These are phyloP conservation scores for Scophthalmus maximus DNA, from an alignment of 2,113 vertebrate species.

Conservation along the genomic window DNA sequence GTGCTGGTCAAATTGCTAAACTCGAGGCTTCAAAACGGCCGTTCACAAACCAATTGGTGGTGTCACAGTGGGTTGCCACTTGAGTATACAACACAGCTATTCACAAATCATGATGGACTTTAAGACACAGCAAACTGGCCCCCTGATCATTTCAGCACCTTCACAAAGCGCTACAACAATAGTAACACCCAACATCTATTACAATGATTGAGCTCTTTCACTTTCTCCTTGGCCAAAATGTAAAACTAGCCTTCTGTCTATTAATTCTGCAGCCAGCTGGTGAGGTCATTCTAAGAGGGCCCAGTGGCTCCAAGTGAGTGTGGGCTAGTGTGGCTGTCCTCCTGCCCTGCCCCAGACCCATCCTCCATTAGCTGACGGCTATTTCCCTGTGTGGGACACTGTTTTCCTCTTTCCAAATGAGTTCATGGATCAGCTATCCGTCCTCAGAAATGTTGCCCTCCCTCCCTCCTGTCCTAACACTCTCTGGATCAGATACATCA, in stretches of 20 bases:
- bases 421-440: constrained; percentile 32
- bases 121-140: no score
- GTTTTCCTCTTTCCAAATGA: constrained; percentile 20
- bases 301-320: constrained; percentile 23
- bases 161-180: constrained; percentile 13
- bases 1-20: no score
- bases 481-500: constrained; percentile 26
- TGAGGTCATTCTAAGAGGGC: constrained; percentile 1
- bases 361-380: constrained; percentile 27
- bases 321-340: constrained; percentile 6
- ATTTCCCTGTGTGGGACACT: constrained; percentile 2
- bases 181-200: constrained; percentile 51
- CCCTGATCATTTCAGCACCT: not conserved
- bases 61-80: no score
- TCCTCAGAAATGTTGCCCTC: not conserved
- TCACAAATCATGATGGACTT: no score
- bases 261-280: constrained; percentile 36
- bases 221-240: constrained; percentile 26
- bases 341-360: not conserved
- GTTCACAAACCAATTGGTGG: no score
- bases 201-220: constrained; percentile 48
- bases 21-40: no score
- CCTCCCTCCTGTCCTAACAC: not conserved
- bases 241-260: constrained; percentile 43
- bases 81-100: no score